A percentile compares a stretch with the other conserved stretches of the same genome.
Evolutionary conservation across 53 echinoderm and acorn worm genomes (phyloP).

Genomic region (Temnopleurus reevesii): DNA sequence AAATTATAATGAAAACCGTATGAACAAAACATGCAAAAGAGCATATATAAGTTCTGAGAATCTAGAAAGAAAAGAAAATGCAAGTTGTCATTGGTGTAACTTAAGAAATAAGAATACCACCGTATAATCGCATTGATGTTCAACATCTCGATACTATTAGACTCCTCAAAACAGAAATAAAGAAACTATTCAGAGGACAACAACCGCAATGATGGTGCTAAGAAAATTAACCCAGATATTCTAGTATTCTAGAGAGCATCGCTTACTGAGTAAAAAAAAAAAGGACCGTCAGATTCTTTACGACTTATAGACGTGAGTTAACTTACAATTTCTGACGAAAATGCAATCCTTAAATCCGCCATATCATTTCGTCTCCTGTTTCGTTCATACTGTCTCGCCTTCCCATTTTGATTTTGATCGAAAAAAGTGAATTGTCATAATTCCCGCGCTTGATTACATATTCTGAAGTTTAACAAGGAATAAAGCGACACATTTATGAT

Average conservation of each 20-base stretch:
- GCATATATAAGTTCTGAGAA: too few relatives aligned
- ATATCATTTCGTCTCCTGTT: neutral
- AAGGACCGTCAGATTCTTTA: neutral
- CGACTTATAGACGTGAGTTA: neutral
- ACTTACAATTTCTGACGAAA: neutral
- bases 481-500: neutral
- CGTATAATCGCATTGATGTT: too few relatives aligned
- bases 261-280: neutral
- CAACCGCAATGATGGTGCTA: neutral
- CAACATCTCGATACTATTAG: too few relatives aligned
- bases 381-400: neutral
- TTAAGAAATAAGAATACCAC: too few relatives aligned
- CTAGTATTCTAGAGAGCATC: neutral
- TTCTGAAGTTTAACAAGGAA: neutral
- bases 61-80: too few relatives aligned
- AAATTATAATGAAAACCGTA: too few relatives aligned
- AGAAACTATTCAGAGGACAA: neutral
- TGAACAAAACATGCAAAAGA: too few relatives aligned
- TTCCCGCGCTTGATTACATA: neutral
- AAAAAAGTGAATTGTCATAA: slow-evolving; percentile 16
- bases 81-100: too few relatives aligned
- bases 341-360: slow-evolving; percentile 1
- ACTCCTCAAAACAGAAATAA: too few relatives aligned
- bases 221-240: neutral
- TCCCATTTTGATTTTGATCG: neutral